phyloP scores from a whole-genome alignment of 1,140 invertebrate species.

The Coelopa frigida region DNA sequence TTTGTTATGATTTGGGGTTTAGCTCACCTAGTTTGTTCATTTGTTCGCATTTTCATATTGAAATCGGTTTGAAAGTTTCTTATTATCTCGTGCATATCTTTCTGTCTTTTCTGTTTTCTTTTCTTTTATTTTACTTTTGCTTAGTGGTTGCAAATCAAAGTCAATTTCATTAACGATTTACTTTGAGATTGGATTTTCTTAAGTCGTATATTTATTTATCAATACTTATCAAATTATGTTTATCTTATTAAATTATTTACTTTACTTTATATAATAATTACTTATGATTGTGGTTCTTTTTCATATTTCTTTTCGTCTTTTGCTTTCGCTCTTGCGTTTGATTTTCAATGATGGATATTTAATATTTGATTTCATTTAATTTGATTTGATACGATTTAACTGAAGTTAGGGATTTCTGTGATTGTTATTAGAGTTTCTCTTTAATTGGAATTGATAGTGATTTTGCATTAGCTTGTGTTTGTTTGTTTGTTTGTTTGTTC shows the following conservation, averaged over 20 bases:
- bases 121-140: not conserved
- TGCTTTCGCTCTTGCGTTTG: no score
- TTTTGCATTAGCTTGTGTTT: no score
- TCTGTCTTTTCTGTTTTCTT: not conserved
- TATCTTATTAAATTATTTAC: conserved; percentile 12
- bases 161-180: no score
- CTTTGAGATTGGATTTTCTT: no score
- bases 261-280: conserved; percentile 11
- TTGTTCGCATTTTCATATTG: conserved; percentile 18
- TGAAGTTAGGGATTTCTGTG: no score
- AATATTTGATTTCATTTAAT: no score
- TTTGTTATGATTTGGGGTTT: conserved; percentile 41
- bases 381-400: no score
- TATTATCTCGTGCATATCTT: not conserved
- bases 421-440: no score
- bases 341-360: no score
- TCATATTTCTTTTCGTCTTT: conserved; percentile 11
- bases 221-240: conserved; percentile 20
- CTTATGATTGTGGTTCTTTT: conserved; percentile 14
- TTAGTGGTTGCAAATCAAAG: conserved; percentile 26
- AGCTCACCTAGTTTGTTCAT: conserved; percentile 37
- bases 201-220: conserved; percentile 18
- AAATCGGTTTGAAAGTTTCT: not conserved
- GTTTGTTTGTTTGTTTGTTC: conserved; percentile 5
- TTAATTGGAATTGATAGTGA: conserved; percentile 8